Evolutionary conservation across 1,140 invertebrate genomes (phyloP).

Genomic region (Drosophila ananassae): DNA sequence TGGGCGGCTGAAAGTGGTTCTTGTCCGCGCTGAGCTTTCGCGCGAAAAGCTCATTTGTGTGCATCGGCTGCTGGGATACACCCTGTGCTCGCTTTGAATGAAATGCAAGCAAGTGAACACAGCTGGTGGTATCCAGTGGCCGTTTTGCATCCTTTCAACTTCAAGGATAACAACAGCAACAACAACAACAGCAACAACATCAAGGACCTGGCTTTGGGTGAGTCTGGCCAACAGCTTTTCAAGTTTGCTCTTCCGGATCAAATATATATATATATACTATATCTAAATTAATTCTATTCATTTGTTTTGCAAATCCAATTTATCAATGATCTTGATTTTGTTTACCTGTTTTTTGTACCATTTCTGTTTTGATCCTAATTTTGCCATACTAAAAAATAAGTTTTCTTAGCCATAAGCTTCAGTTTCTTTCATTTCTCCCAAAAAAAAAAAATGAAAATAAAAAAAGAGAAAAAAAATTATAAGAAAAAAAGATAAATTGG

Average conservation of each 20-base stretch:
- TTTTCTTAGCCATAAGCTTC: conserved; percentile 76
- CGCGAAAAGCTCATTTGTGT: conserved; percentile 75
- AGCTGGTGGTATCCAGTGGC: conserved; percentile 98
- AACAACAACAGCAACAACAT: conserved; percentile 1
- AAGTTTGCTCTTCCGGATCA: conserved; percentile 17
- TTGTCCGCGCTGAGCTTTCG: conserved; percentile 61
- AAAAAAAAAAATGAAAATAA: conserved; percentile 7
- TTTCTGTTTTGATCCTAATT: conserved; percentile 48
- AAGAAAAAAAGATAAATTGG: conserved; percentile 43
- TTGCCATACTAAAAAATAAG: conserved; percentile 61
- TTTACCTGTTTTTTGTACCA: conserved; percentile 30
- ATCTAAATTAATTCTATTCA: not conserved
- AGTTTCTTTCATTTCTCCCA: conserved; percentile 58
- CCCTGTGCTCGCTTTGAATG: conserved; percentile 95
- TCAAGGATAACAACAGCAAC: conserved; percentile 21
- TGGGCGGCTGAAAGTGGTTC: conserved; percentile 33
- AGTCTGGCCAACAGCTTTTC: conserved; percentile 33
- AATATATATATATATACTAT: conserved; percentile 13
- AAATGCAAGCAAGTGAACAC: conserved; percentile 94
- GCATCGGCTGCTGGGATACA: conserved; percentile 91
- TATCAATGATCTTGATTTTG: conserved; percentile 30
- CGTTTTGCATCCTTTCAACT: conserved; percentile 54
- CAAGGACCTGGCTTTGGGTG: conserved; percentile 26
- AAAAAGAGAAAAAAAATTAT: conserved; percentile 16
- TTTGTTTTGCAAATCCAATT: conserved; percentile 63